phyloP scores from a whole-genome alignment of 2,797 vertebrate genomes.

The Sus cebifrons region DNA sequence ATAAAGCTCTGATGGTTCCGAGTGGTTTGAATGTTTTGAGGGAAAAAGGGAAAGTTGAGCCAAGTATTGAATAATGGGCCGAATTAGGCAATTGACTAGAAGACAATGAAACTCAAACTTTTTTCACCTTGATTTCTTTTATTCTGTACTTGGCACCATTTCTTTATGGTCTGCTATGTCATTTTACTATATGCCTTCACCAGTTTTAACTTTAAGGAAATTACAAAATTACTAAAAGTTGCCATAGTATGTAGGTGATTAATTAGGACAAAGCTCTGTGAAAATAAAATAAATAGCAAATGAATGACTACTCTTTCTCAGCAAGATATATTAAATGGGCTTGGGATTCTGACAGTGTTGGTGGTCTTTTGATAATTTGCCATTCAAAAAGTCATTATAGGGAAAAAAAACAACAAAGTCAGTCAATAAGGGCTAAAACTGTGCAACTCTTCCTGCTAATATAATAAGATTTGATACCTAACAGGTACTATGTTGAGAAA shows the following conservation, averaged over 20 bases:
- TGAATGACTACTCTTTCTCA: neutral
- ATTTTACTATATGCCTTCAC: neutral
- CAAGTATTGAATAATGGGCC: neutral
- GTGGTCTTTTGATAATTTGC: neutral
- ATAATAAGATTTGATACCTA: neutral
- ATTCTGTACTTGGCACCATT: neutral
- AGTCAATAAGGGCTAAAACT: too few relatives aligned
- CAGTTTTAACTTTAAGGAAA: constrained; percentile 2
- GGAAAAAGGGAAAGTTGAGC: neutral
- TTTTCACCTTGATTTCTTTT: neutral
- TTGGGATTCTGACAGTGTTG: neutral
- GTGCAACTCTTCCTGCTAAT: neutral
- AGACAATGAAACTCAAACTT: neutral
- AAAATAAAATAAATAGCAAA: neutral
- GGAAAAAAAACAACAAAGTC: neutral
- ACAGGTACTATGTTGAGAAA: neutral
- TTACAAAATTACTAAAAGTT: constrained; percentile 2
- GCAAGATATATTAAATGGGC: neutral
- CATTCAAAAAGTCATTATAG: neutral
- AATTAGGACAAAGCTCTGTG: constrained; percentile 22
- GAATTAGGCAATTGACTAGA: neutral
- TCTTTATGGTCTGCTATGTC: neutral
- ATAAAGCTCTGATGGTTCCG: neutral
- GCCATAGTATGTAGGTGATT: neutral
- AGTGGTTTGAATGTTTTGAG: neutral